Percentiles rank a stretch among this genome's conserved stretches.
These are phyloP conservation scores for Taeniopygia guttata DNA, from an alignment of 2,797 vertebrate genomes.

Conservation along the genomic window DNA sequence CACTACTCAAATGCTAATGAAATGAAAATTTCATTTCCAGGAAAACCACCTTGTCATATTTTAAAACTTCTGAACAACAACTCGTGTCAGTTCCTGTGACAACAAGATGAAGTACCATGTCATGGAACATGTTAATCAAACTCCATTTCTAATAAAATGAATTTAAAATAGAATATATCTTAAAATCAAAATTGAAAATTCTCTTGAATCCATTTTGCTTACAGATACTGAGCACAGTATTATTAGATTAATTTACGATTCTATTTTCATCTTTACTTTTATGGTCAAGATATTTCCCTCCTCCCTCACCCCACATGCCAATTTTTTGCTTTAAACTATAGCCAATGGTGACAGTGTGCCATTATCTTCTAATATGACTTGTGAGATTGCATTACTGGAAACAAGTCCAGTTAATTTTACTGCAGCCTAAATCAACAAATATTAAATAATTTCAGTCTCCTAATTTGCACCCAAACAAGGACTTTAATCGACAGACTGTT, in stretches of 20 bases:
- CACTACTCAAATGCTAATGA: neutral
- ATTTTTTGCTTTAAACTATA: neutral
- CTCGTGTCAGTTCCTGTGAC: neutral
- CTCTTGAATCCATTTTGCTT: neutral
- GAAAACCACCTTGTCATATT: neutral
- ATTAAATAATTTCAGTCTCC: neutral
- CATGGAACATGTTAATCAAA: neutral
- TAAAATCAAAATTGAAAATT: neutral
- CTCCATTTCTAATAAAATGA: neutral
- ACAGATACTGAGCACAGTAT: neutral
- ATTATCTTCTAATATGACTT: neutral
- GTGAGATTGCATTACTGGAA: neutral
- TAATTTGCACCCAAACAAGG: neutral
- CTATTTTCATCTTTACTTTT: neutral
- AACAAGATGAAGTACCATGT: neutral
- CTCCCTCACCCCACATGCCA: fast-evolving
- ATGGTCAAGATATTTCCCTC: neutral
- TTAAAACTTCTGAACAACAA: neutral
- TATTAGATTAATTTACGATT: neutral
- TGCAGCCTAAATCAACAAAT: neutral
- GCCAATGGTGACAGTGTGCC: neutral
- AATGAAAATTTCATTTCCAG: neutral
- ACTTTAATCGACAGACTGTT: neutral
- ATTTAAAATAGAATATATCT: neutral
- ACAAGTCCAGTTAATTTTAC: neutral